phyloP scores from a whole-genome alignment of 2,888 invertebrate species.

The Sylvicola fuscatus region DNA sequence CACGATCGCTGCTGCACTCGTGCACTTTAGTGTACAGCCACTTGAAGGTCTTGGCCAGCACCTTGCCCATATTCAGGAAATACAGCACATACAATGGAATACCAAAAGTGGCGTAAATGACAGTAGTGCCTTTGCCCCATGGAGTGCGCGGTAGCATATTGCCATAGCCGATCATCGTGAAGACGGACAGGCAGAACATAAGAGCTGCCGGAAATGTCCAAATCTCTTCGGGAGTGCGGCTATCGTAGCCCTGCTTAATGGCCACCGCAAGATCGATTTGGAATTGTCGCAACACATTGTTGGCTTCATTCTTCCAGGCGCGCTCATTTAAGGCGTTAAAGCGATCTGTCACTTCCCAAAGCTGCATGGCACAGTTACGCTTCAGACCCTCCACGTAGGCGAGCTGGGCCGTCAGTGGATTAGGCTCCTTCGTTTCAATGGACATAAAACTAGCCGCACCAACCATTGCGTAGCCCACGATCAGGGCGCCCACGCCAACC shows the following conservation, averaged over 20 bases:
- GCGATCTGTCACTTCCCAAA: constrained; percentile 48
- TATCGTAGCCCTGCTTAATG: constrained; percentile 49
- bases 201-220: constrained; percentile 78
- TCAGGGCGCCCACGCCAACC: constrained; percentile 72
- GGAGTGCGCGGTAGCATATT: constrained; percentile 65
- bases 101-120: constrained; percentile 71
- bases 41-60: constrained; percentile 60
- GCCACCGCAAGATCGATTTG: constrained; percentile 45
- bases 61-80: constrained; percentile 77
- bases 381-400: constrained; percentile 32
- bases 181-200: constrained; percentile 74
- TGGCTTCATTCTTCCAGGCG: constrained; percentile 37
- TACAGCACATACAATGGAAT: constrained; percentile 74
- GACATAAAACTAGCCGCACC: constrained; percentile 66
- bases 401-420: constrained; percentile 23
- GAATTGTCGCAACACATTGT: constrained; percentile 38
- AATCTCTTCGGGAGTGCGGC: constrained; percentile 41
- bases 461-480: constrained; percentile 69
- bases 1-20: constrained; percentile 39
- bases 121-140: constrained; percentile 66
- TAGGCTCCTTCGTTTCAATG: constrained; percentile 42
- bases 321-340: constrained; percentile 48
- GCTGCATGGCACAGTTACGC: constrained; percentile 33
- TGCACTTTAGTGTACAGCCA: constrained; percentile 59
- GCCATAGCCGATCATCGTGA: constrained; percentile 85